phyloP scores from a whole-genome alignment of 2,113 vertebrate species.

The Corapipo altera region DNA sequence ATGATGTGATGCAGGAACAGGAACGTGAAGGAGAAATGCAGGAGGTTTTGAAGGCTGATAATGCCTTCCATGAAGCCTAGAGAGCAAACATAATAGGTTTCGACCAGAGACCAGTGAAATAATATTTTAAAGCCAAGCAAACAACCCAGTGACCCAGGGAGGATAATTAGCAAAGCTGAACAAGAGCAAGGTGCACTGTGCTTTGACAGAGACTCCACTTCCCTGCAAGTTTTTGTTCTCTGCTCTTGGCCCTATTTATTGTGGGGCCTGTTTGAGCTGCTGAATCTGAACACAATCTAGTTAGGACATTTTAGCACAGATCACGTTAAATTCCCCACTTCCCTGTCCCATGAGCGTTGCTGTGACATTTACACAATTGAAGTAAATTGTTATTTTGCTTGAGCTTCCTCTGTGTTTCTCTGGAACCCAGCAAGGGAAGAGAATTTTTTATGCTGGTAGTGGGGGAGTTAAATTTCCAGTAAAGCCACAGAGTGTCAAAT shows the following conservation, averaged over 20 bases:
- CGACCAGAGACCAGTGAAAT: background rate
- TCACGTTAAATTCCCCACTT: background rate
- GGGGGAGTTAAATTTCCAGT: background rate
- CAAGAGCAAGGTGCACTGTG: background rate
- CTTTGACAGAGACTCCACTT: background rate
- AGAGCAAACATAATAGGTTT: background rate
- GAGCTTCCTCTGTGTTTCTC: background rate
- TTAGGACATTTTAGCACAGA: background rate
- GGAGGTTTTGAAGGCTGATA: background rate
- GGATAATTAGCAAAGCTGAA: background rate
- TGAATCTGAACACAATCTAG: background rate
- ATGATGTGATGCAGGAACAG: background rate
- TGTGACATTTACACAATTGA: background rate
- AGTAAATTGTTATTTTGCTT: background rate
- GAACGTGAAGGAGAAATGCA: background rate
- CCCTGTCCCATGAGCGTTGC: background rate
- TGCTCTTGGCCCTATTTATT: background rate
- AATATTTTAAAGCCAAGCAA: background rate
- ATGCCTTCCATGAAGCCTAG: background rate
- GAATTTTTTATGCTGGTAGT: background rate
- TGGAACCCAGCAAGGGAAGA: background rate
- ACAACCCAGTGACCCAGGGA: background rate
- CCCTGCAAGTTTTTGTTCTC: background rate
- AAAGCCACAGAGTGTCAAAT: background rate
- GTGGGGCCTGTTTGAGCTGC: background rate